phyloP scores from a whole-genome alignment of 2,888 invertebrate species.

The Troilus luridus region DNA sequence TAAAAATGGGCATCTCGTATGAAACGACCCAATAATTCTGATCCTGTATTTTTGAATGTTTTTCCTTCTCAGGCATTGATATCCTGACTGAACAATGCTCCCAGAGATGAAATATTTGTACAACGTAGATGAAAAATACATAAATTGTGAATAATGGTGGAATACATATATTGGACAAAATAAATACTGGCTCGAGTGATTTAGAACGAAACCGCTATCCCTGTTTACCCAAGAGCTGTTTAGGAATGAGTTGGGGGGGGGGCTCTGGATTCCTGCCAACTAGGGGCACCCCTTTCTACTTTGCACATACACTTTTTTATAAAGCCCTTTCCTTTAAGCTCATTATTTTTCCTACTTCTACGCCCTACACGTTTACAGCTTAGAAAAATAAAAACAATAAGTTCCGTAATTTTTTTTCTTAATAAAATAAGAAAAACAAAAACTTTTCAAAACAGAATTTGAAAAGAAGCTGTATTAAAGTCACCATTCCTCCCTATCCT shows the following conservation, averaged over 20 bases:
- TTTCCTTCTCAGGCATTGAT: neutral
- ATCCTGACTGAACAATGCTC: neutral
- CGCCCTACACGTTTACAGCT: neutral
- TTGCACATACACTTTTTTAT: constrained; percentile 13
- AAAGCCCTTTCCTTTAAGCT: constrained; percentile 39
- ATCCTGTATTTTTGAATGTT: neutral
- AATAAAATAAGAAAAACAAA: neutral
- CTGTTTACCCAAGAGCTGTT: constrained; percentile 32
- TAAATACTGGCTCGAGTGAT: constrained; percentile 5
- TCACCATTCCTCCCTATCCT: too few species aligned
- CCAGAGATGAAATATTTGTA: constrained; percentile 9
- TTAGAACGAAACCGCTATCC: constrained; percentile 16
- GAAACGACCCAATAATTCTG: neutral
- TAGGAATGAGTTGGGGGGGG: neutral
- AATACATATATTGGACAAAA: constrained; percentile 32
- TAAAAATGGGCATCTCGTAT: too few species aligned
- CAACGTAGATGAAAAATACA: constrained; percentile 1
- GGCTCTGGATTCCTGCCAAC: neutral
- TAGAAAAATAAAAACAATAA: neutral
- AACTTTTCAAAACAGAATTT: too few species aligned
- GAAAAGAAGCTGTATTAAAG: too few species aligned
- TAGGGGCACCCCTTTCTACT: neutral
- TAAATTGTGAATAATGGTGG: constrained; percentile 1
- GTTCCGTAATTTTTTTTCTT: neutral
- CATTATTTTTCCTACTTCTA: constrained; percentile 23